These are phyloP conservation scores for Macropis europaea DNA, from an alignment of 2,888 invertebrate genomes.

Conservation along the genomic window DNA sequence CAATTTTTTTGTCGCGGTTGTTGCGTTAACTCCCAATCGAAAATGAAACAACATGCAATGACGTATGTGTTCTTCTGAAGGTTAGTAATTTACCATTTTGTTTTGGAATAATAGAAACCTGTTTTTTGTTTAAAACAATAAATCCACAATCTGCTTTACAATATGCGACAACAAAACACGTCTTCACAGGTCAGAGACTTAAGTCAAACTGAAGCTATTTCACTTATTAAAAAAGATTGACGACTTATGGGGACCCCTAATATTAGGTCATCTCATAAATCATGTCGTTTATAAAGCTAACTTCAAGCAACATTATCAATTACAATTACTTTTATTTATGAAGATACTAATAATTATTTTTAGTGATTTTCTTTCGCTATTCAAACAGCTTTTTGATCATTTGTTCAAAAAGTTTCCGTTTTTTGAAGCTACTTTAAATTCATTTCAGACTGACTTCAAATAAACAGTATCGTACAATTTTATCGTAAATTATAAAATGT, in stretches of 20 bases:
- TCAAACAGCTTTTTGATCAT: too few relatives aligned
- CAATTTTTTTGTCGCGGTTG: not conserved
- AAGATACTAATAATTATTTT: too few relatives aligned
- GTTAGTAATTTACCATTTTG: not conserved
- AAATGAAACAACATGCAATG: not conserved
- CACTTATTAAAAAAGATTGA: not conserved
- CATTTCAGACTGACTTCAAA: too few relatives aligned
- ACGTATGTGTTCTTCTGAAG: not conserved
- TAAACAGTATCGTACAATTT: too few relatives aligned
- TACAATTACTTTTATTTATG: too few relatives aligned
- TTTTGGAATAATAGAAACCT: not conserved
- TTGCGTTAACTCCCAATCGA: not conserved
- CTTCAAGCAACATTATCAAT: too few relatives aligned
- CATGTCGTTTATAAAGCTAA: too few relatives aligned
- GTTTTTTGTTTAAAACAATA: not conserved
- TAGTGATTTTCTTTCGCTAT: too few relatives aligned
- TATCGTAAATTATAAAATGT: too few relatives aligned
- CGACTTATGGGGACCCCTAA: not conserved
- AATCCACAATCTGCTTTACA: not conserved
- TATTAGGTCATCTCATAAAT: too few relatives aligned
- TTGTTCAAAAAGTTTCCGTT: too few relatives aligned
- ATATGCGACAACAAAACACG: not conserved
- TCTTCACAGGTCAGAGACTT: not conserved
- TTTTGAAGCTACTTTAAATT: too few relatives aligned
- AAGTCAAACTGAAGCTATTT: not conserved